A percentile compares a stretch with the other conserved stretches of the same genome.
phyloP scores from a whole-genome alignment of 2,113 vertebrate species.

The Emydura subglobosa region DNA sequence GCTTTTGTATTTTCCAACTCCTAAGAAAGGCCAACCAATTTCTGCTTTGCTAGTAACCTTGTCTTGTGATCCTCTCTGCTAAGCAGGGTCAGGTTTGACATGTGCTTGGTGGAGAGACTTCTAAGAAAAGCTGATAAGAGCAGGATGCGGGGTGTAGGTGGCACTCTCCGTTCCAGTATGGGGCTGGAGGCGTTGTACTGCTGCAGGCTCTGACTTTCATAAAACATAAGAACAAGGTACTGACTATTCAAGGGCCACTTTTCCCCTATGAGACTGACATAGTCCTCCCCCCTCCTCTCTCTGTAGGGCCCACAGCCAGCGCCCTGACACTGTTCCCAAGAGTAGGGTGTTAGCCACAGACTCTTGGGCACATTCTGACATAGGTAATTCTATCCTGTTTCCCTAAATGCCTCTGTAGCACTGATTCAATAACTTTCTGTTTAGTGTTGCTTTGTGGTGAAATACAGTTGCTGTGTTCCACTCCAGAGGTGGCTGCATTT shows the following conservation, averaged over 20 bases:
- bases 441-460: neutral
- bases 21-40: neutral
- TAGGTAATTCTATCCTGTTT: neutral
- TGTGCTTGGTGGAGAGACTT: neutral
- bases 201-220: neutral
- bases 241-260: neutral
- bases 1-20: neutral
- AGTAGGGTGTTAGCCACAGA: neutral
- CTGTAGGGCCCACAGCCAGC: neutral
- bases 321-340: neutral
- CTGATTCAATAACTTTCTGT: neutral
- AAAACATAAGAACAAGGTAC: neutral
- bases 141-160: neutral
- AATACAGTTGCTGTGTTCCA: neutral
- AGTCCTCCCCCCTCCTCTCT: neutral
- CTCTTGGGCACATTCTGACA: neutral
- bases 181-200: neutral
- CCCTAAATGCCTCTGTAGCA: neutral
- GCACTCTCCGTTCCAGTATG: neutral
- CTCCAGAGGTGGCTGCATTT: neutral
- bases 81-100: neutral
- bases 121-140: neutral
- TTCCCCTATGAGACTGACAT: neutral
- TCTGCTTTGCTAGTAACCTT: rapidly evolving
- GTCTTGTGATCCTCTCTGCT: neutral